Evolutionary conservation across 2,113 vertebrate species (phyloP), one percentile per base, ranked within the genome.

Genomic region (Myotis brandtii): DNA sequence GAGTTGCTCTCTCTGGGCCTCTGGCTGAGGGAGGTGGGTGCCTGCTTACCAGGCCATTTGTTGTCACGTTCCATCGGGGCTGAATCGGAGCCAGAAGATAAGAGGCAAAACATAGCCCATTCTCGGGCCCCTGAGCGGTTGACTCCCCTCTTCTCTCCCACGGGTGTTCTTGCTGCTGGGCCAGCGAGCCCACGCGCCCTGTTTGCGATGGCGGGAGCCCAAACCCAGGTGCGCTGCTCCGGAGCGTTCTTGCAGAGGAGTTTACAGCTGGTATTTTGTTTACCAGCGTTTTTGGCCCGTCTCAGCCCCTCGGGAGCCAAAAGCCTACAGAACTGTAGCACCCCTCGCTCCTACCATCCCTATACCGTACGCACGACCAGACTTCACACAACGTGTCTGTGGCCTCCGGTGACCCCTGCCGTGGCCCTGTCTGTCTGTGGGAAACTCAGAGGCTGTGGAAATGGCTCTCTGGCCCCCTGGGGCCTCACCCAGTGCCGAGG

Each of bases 251-350:
- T 97, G 93, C 72, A 96, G 93, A 96, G 97, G 97, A 97, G 95
- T 97, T 96, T 96, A 96, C 97, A 97, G 93, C 91, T 96, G 97
- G 97, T 93, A 97, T 97, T 96, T 97, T 98, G 96, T 97, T 98
- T 97, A 96, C 94, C 91, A 92, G 80, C 46, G 72, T 94, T 97
- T 97, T 97, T 96, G 96, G 97, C 97, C 59, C 23, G 76, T 64
- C 91, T 86, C 56, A 67, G 46, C 76, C 69, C 43, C 73, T 64
- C 30, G 64, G 82, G 95, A 96, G 95, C 81, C 43, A 97, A 97
- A 64, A 96, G 3, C 79, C 92, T 80, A 97, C 62, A 84, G 72
- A 87, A 92, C 82, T 96, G 81, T 66, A 5, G 77, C 82, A 92
- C 81, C 84, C 94, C 43, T 79, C 85, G 34, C 23, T 81, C 75